Evolutionary conservation across 1,140 invertebrate genomes (phyloP), one percentile per base, ranked within the genome.

Genomic region (Anthonomus grandis): DNA sequence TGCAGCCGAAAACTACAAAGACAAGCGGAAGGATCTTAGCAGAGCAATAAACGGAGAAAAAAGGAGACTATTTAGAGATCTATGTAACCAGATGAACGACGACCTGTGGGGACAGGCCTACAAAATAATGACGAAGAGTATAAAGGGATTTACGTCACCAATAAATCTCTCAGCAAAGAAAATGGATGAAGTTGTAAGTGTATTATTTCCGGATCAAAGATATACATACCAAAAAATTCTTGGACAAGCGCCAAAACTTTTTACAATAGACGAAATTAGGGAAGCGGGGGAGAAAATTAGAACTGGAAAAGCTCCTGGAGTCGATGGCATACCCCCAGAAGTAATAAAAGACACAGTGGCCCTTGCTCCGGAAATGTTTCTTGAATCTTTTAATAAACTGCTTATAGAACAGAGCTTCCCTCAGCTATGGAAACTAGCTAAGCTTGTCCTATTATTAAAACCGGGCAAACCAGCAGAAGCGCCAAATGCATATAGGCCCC

Each of bases 31-130:
- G 38, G n/a, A 13, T 5, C 18, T 41, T 8, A 13, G 38, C 8
- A 41, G 13, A 41, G 5, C 13, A 6, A 41, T 41, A 22, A n/a
- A 8, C 10, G 38, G 18, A 36, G 17, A 38, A 4, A 21, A 59
- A 24, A 55, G 22, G 42, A 17, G 46, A 23, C 21, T 37, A 21
- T 59, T 48, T 27, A 44, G 25, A 24, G 23, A 36, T 38, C n/a
- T 31, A 31, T 31, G 27, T 31, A 51, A 59, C n/a, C 31, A 41
- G 15, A 15, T 59, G 12, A 22, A 59, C 4, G 12, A 46, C 4
- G 41, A 59, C 38, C 8, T 31, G 10, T 59, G 57, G 50, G 39
- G 57, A 3, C 10, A 31, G 22, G 38, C 19, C 13, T 59, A 59
- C 21, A 54, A 54, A 19, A 54, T 59, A n/a, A 31, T 36, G 13